Evolutionary conservation across 1,140 invertebrate species (phyloP).

Genomic region (Drosophila kohkoa): DNA sequence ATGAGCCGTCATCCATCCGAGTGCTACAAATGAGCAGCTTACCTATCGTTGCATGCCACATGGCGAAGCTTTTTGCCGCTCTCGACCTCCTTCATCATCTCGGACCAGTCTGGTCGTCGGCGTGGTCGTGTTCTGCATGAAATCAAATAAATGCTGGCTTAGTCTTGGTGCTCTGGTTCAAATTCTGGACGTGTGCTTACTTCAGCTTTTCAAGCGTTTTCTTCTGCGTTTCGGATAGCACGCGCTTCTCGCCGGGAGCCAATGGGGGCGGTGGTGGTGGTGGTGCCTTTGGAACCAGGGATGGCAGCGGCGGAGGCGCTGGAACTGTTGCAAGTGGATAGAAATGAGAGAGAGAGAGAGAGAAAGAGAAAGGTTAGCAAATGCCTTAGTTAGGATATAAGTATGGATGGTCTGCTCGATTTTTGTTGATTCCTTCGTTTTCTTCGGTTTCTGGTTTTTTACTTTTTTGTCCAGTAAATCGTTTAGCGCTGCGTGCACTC

Average conservation of each 20-base stretch:
- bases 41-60: constrained; percentile 93
- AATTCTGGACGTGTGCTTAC: constrained; percentile 76
- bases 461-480: constrained; percentile 57
- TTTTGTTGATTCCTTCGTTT: constrained; percentile 4
- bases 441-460: neutral
- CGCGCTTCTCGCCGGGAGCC: constrained; percentile 83
- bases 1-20: constrained; percentile 12
- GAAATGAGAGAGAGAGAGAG: constrained; percentile 33
- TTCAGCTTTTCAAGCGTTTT: constrained; percentile 86
- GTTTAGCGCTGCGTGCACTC: constrained; percentile 73
- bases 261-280: constrained; percentile 90
- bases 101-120: constrained; percentile 93
- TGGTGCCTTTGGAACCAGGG: constrained; percentile 85
- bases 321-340: constrained; percentile 64
- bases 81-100: constrained; percentile 96
- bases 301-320: constrained; percentile 79
- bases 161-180: constrained; percentile 85
- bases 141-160: constrained; percentile 46
- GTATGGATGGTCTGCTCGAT: constrained; percentile 60
- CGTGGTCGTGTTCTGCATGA: constrained; percentile 88
- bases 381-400: neutral
- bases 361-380: constrained; percentile 37
- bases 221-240: constrained; percentile 85
- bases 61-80: constrained; percentile 91
- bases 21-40: constrained; percentile 33